Percentiles rank a stretch among this genome's conserved stretches.
Conservation (phyloP, 2,888 invertebrate species). For the Neuroscelio doddi region DNA sequence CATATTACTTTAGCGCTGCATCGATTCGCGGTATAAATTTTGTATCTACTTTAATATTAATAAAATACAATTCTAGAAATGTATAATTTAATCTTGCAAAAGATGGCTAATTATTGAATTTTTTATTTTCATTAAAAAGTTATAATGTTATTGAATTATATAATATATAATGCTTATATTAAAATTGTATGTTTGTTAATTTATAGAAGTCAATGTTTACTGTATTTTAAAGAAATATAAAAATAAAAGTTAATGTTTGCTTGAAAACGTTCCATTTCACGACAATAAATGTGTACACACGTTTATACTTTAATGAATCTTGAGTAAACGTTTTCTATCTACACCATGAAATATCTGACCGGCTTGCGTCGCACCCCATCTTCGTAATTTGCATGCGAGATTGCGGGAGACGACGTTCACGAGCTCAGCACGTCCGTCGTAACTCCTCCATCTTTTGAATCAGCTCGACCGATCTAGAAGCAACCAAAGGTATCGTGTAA, state of each 20-base stretch:
- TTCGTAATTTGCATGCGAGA: constrained; percentile 58
- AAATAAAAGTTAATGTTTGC: too few relatives aligned
- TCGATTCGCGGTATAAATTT: constrained; percentile 38
- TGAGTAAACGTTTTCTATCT: constrained; percentile 28
- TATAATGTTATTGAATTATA: too few relatives aligned
- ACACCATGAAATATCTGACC: constrained; percentile 45
- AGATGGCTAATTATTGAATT: too few relatives aligned
- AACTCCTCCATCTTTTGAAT: constrained; percentile 55
- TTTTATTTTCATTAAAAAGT: constrained; percentile 32
- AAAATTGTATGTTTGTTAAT: too few relatives aligned
- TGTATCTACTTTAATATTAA: constrained; percentile 35
- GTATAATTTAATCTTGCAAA: constrained; percentile 17
- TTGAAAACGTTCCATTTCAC: too few relatives aligned
- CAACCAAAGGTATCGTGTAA: constrained; percentile 55
- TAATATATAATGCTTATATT: too few relatives aligned
- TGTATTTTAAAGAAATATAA: too few relatives aligned
- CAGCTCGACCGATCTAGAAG: constrained; percentile 43
- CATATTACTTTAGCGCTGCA: constrained; percentile 23
- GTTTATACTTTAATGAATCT: constrained; percentile 28
- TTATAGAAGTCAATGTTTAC: too few relatives aligned
- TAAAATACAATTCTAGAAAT: constrained; percentile 30
- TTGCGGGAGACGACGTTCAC: constrained; percentile 52
- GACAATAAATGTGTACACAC: constrained; percentile 1
- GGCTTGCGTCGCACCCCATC: constrained; percentile 27
- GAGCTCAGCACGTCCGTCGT: constrained; percentile 53